Conservation (phyloP, 2,888 invertebrate genomes). For the Cybosia mesomella region DNA sequence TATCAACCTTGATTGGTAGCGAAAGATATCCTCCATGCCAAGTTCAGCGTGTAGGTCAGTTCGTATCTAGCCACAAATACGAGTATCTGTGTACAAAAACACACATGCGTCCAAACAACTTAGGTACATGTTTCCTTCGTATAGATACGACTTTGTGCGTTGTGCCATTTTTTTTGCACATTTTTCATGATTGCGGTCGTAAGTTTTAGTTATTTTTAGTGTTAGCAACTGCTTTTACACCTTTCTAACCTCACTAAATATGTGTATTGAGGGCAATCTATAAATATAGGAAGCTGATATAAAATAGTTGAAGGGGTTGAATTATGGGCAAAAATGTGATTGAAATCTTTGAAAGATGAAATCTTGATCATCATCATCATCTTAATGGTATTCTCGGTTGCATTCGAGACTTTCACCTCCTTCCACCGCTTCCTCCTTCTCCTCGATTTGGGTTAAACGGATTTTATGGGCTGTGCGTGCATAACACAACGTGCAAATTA, state of each 20-base stretch:
- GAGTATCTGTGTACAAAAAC: slow-evolving; percentile 19
- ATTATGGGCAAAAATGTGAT: too few species aligned
- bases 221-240: not conserved
- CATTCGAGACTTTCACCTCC: too few species aligned
- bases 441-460: too few species aligned
- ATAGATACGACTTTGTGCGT: not conserved
- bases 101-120: not conserved
- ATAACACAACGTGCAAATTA: too few species aligned
- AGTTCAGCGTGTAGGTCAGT: slow-evolving; percentile 50
- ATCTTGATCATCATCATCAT: too few species aligned
- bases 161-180: not conserved
- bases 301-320: too few species aligned
- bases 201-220: too few species aligned
- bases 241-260: not conserved
- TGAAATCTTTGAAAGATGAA: too few species aligned
- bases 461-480: too few species aligned
- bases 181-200: not conserved
- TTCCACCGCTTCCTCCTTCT: too few species aligned
- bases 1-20: slow-evolving; percentile 41
- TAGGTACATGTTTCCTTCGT: slow-evolving; percentile 9
- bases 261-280: not conserved
- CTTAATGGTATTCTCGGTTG: too few species aligned
- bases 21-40: slow-evolving; percentile 45
- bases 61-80: slow-evolving; percentile 21
- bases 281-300: not conserved